Percentiles rank a stretch among this genome's conserved stretches.
phyloP scores from a whole-genome alignment of 2,113 vertebrate genomes.

The Epinephelus cyanopodus region DNA sequence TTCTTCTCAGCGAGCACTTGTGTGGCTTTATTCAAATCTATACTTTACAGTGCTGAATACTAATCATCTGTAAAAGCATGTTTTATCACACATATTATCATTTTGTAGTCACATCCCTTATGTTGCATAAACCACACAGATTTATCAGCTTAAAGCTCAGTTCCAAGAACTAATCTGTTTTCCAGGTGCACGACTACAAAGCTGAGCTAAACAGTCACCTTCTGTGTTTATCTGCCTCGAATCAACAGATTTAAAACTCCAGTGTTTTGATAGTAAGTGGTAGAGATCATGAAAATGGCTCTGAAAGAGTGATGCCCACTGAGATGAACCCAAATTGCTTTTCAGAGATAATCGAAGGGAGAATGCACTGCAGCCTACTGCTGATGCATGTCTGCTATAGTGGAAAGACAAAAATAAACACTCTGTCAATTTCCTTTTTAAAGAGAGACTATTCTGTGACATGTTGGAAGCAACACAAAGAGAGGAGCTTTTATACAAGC shows the following conservation, averaged over 20 bases:
- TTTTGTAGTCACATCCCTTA: not conserved
- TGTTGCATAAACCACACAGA: conserved; percentile 31
- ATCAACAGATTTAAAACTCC: not conserved
- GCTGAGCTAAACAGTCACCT: conserved; percentile 12
- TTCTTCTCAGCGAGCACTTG: not conserved
- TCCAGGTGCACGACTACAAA: conserved; percentile 32
- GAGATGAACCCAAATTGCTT: not conserved
- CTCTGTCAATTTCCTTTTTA: not conserved
- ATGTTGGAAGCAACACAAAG: not conserved
- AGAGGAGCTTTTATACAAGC: not conserved
- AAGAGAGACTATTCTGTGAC: not conserved
- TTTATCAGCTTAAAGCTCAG: conserved; percentile 49
- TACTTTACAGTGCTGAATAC: not conserved
- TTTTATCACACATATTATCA: not conserved
- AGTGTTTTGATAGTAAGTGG: not conserved
- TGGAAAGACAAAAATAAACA: not conserved
- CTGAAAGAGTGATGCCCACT: not conserved
- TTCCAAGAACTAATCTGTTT: conserved; percentile 53
- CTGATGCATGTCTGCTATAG: not conserved
- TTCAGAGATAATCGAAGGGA: not conserved
- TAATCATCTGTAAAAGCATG: not conserved
- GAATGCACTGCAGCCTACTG: not conserved
- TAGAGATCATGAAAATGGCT: not conserved
- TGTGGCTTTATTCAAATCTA: not conserved
- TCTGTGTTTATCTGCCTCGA: not conserved